phyloP scores from a whole-genome alignment of 92 coral and sea anemone genomes.

The Bergia puertoricense region DNA sequence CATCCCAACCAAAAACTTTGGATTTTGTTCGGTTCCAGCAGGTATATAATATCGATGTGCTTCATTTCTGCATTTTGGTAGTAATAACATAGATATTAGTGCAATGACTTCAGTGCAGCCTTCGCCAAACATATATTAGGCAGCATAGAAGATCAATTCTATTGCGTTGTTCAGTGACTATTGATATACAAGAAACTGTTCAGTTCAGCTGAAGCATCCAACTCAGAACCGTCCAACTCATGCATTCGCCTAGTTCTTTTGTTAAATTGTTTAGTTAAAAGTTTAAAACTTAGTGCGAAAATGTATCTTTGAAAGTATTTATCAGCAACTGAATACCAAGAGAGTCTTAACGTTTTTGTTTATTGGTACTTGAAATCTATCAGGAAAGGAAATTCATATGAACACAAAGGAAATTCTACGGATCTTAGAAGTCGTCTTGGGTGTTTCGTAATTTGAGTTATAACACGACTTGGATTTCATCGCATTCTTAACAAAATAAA shows the following conservation, averaged over 20 bases:
- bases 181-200: neutral
- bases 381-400: neutral
- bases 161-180: neutral
- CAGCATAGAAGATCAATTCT: neutral
- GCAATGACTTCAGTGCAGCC: neutral
- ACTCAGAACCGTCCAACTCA: too few species aligned
- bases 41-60: neutral
- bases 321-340: neutral
- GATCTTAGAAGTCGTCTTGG: neutral
- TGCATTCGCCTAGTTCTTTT: too few species aligned
- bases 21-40: constrained; percentile 12
- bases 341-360: neutral
- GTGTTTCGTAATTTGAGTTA: neutral
- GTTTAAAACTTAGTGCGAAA: neutral
- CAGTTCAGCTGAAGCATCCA: neutral
- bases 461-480: neutral
- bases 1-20: constrained; percentile 19
- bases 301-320: neutral
- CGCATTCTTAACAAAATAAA: neutral
- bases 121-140: neutral
- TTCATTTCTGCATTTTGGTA: neutral
- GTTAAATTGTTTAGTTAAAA: neutral
- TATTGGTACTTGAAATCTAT: neutral
- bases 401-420: neutral
- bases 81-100: neutral